A percentile compares a stretch with the other conserved stretches of the same genome.
Conservation (phyloP, 2,113 vertebrate genomes). For the Xiphophorus maculatus region DNA sequence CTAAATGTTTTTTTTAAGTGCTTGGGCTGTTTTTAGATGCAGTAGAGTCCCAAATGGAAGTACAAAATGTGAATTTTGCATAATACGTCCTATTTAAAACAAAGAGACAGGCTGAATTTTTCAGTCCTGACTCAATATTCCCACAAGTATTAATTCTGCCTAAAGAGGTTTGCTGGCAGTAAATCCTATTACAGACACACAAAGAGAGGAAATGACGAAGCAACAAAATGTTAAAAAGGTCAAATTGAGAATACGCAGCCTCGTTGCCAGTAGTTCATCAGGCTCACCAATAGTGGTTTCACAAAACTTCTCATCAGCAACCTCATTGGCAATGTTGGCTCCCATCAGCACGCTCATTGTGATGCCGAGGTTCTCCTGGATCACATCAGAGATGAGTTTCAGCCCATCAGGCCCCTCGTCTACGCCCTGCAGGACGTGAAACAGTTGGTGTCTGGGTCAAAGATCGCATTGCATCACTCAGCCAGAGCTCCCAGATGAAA, state of each 20-base stretch:
- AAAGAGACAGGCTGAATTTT: background rate
- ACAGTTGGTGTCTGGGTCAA: conserved; percentile 8
- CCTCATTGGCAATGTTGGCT: conserved; percentile 95
- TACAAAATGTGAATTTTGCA: too few species aligned
- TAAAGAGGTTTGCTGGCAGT: background rate
- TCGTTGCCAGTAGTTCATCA: background rate
- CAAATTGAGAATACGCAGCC: conserved; percentile 13
- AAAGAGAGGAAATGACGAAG: background rate
- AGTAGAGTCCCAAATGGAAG: too few species aligned
- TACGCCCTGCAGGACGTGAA: conserved; percentile 82
- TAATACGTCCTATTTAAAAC: background rate
- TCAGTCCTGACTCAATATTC: background rate
- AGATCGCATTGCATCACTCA: background rate
- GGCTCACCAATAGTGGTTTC: conserved; percentile 95
- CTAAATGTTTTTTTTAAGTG: too few species aligned
- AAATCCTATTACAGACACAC: conserved; percentile 12
- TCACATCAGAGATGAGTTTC: conserved; percentile 95
- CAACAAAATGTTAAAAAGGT: background rate
- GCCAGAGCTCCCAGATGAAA: background rate
- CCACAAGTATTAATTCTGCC: conserved; percentile 11
- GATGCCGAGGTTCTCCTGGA: conserved; percentile 89
- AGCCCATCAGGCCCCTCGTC: conserved; percentile 92
- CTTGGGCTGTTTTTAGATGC: too few species aligned
- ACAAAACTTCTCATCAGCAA: conserved; percentile 96
- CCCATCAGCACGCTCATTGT: conserved; percentile 94